These are phyloP conservation scores for Channa striata DNA, from an alignment of 2,797 vertebrate species.

Conservation along the genomic window DNA sequence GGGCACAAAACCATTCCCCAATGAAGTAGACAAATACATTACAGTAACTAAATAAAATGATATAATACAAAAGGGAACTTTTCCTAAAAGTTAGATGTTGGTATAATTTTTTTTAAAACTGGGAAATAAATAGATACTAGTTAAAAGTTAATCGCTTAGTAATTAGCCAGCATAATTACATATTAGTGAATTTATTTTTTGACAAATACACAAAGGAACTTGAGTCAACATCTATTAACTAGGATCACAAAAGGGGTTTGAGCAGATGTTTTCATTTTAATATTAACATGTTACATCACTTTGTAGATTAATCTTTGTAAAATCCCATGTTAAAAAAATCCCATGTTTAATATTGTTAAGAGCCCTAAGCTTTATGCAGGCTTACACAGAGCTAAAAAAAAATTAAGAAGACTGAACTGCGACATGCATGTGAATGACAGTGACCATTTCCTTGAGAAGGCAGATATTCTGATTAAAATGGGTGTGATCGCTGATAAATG, in stretches of 20 bases:
- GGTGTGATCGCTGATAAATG: constrained; percentile 1
- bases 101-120: too few relatives aligned
- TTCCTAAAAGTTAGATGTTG: too few relatives aligned
- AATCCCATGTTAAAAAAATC: constrained; percentile 37
- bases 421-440: neutral
- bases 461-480: neutral
- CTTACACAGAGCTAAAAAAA: constrained; percentile 6
- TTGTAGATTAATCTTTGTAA: constrained; percentile 40
- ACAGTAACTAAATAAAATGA: too few relatives aligned
- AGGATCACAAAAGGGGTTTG: constrained; percentile 36
- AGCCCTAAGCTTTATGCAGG: constrained; percentile 38
- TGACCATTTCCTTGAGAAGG: neutral
- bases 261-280: constrained; percentile 38
- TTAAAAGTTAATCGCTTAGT: too few relatives aligned
- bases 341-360: constrained; percentile 55
- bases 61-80: too few relatives aligned
- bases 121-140: too few relatives aligned
- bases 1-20: neutral
- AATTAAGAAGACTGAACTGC: too few relatives aligned
- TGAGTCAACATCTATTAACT: constrained; percentile 6
- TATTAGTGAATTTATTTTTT: neutral
- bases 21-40: neutral
- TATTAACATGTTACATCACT: constrained; percentile 50
- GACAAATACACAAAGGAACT: constrained; percentile 7
- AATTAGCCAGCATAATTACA: neutral